Conservation (phyloP, 2,797 vertebrate species). For the Fringilla coelebs region DNA sequence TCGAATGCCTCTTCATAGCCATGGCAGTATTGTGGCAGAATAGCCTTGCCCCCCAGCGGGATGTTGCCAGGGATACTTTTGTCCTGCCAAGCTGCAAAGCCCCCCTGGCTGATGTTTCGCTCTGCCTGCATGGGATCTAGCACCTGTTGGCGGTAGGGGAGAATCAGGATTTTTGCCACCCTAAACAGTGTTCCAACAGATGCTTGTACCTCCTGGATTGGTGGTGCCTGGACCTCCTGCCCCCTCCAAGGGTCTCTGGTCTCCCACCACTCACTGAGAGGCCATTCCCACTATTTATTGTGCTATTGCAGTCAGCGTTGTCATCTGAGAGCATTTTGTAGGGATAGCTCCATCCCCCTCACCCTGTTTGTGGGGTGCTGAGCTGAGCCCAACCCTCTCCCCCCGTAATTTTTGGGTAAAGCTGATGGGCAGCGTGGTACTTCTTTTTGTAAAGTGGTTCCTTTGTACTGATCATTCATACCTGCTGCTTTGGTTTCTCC, state of each 20-base stretch:
- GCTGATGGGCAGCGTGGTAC: slow-evolving; percentile 35
- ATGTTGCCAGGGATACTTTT: not conserved
- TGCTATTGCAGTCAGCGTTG: not conserved
- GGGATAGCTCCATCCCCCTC: not conserved
- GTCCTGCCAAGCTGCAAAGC: not conserved
- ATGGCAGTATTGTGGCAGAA: not conserved
- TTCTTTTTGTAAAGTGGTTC: slow-evolving; percentile 63
- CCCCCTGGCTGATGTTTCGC: not conserved
- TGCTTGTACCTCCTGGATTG: not conserved
- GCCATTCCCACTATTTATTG: not conserved
- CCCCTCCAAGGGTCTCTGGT: not conserved
- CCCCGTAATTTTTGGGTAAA: not conserved
- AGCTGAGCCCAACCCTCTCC: not conserved
- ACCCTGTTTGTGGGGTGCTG: not conserved
- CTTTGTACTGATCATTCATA: slow-evolving; percentile 63
- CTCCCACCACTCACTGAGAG: not conserved
- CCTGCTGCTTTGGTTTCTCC: slow-evolving; percentile 60
- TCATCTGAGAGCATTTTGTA: not conserved
- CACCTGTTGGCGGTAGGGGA: not conserved
- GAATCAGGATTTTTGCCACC: not conserved
- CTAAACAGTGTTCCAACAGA: not conserved
- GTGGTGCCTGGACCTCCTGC: not conserved
- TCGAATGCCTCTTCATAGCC: not conserved
- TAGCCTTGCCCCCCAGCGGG: not conserved
- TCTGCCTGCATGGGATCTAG: not conserved